Base-by-base conservation (phyloP, 2,888 invertebrate genomes). In the Chloroclysta siterata region DNA sequence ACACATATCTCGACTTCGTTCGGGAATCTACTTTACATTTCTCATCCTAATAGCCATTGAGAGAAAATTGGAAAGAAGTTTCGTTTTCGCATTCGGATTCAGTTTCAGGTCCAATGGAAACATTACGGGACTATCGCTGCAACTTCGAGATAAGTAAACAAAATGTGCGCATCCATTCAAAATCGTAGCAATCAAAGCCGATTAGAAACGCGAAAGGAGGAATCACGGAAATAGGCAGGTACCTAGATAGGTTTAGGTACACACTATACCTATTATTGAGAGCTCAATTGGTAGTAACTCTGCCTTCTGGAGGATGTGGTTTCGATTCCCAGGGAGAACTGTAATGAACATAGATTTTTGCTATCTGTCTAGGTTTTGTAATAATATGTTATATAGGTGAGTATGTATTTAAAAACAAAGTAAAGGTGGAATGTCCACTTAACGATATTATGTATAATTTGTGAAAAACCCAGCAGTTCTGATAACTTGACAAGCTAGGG, bases 11-110 rank as follows among this genome's bases (percentile, higher is more conserved):
- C 87, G 89, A 86, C 83, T 89, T 86, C 88, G 83, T 82, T 80
- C 85, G 85, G 83, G 86, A 90, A 90, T 90, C 90, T 90, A 91
- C 88, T 91, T 90, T 91, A 89, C 91, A 91, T 92, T 93, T 90
- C 88, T 92, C 92, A 91, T 92, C 90, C 88, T 91, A 93, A 93
- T 92, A 90, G 92, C 91, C 89, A 92, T 90, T 89, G 87, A 87
- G 84, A 89, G 92, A 90, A 92, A 91, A 92, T 92, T 91, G 90
- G 92, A 91, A 89, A 84, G 89, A 90, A 91, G 88, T 89, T 90
- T 88, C 87, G 82, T 84, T 81, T 82, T 84, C 82, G 76, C 81
- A 77, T 88, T 87, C 82, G 82, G 82, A 84, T 85, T 82, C 82
- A 77, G 73, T 76, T 75, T 74, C 76, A 76, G 79, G 74, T 81